phyloP scores from a whole-genome alignment of 1,140 invertebrate species.

The Lordiphosa stackelbergi region DNA sequence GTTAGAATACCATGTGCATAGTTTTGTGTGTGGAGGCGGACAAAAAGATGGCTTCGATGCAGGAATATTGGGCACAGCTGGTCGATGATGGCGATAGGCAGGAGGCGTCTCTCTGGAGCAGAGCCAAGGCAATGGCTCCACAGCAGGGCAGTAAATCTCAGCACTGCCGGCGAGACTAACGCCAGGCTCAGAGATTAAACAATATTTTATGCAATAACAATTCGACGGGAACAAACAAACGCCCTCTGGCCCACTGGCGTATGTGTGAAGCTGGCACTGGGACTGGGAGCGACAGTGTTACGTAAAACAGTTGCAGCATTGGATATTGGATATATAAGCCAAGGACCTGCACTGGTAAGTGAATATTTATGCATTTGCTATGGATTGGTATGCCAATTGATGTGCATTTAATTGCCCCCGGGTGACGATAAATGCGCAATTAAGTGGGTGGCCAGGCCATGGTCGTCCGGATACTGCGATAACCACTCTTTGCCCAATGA shows the following conservation, averaged over 20 bases:
- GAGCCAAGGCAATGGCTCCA: conserved; percentile 19
- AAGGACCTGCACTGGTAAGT: conserved; percentile 1
- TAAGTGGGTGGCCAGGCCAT: conserved; percentile 5
- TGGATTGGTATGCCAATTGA: conserved; percentile 14
- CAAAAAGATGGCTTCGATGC: conserved; percentile 15
- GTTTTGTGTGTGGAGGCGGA: conserved; percentile 8
- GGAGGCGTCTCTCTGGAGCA: conserved; percentile 26
- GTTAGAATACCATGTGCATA: conserved; percentile 11
- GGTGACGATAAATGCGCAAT: conserved; percentile 21
- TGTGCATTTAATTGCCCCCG: conserved; percentile 25
- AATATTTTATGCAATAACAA: conserved; percentile 44
- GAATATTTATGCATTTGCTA: conserved; percentile 13
- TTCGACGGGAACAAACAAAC: conserved; percentile 23
- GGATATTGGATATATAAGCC: neutral
- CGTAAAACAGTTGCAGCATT: conserved; percentile 12
- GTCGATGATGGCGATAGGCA: conserved; percentile 12
- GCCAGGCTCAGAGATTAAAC: conserved; percentile 39
- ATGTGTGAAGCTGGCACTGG: conserved; percentile 1
- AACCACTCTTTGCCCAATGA: conserved; percentile 10
- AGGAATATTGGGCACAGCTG: conserved; percentile 45
- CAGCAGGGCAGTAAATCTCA: conserved; percentile 37
- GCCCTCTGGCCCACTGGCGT: conserved; percentile 19
- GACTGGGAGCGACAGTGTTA: conserved; percentile 4
- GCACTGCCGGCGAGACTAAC: conserved; percentile 13
- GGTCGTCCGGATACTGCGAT: conserved; percentile 6